A percentile compares a stretch with the other conserved stretches of the same genome.
These are phyloP conservation scores for Macaria notata DNA, from an alignment of 2,888 invertebrate genomes.

Conservation along the genomic window DNA sequence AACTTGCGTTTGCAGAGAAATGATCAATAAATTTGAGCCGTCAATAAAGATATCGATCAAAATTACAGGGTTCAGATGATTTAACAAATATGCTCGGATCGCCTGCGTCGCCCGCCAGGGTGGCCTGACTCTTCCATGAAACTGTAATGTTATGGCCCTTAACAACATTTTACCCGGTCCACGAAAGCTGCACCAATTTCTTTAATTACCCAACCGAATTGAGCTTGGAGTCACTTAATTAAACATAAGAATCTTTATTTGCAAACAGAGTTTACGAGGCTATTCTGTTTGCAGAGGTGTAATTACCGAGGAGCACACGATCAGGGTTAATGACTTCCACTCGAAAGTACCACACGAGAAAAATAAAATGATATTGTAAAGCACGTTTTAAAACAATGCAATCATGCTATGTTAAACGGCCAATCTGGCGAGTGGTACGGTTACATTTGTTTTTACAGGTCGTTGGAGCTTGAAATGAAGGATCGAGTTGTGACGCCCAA, in stretches of 20 bases:
- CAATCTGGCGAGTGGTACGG: constrained; percentile 28
- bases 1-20: constrained; percentile 75
- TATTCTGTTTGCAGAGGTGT: constrained; percentile 47
- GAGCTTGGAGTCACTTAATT: constrained; percentile 64
- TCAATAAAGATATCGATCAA: constrained; percentile 82
- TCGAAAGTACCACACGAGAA: constrained; percentile 47
- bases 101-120: constrained; percentile 64
- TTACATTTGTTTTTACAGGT: constrained; percentile 36
- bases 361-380: constrained; percentile 46
- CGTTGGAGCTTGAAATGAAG: constrained; percentile 34
- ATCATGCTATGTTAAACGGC: constrained; percentile 37
- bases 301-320: constrained; percentile 52
- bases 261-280: constrained; percentile 56
- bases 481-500: constrained; percentile 27
- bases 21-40: constrained; percentile 78
- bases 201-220: constrained; percentile 63
- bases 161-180: constrained; percentile 68
- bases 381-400: constrained; percentile 45
- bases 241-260: constrained; percentile 65
- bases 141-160: constrained; percentile 69
- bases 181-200: constrained; percentile 70
- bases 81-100: constrained; percentile 78
- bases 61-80: constrained; percentile 80
- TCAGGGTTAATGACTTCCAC: constrained; percentile 59
- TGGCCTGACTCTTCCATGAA: constrained; percentile 76